These are phyloP conservation scores for Drosophila siamana DNA, from an alignment of 2,888 invertebrate species.

Conservation along the genomic window DNA sequence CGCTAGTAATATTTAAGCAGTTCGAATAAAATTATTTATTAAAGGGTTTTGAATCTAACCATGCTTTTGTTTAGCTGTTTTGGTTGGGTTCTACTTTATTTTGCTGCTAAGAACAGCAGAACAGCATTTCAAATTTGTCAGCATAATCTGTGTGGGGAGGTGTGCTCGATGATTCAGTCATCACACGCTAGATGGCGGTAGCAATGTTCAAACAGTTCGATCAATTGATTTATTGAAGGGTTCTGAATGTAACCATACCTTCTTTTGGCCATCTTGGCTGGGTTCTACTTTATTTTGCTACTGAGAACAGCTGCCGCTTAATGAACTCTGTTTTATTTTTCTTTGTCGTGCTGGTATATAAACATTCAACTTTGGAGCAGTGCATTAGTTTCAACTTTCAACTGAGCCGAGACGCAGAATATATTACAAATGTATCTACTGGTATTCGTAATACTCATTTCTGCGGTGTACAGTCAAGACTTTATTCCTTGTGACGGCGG, in stretches of 20 bases:
- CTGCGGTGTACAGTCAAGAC: not conserved
- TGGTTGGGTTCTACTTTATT: not conserved
- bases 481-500: not conserved
- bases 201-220: no score
- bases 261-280: not conserved
- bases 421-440: conserved; percentile 1
- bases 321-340: conserved; percentile 1
- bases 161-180: not conserved
- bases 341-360: conserved; percentile 1
- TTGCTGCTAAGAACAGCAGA: no score
- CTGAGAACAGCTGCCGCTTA: conserved; percentile 7
- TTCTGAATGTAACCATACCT: not conserved
- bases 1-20: not conserved
- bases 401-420: not conserved
- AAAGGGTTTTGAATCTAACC: not conserved
- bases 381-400: not conserved
- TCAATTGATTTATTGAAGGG: not conserved
- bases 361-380: not conserved
- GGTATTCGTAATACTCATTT: not conserved
- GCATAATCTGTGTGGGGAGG: not conserved
- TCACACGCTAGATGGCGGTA: not conserved
- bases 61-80: not conserved
- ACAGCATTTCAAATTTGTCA: not conserved
- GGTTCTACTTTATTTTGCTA: not conserved
- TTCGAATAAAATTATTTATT: no score